Evolutionary conservation across 2,888 invertebrate genomes (phyloP).

Genomic region (Danaus chrysippus): DNA sequence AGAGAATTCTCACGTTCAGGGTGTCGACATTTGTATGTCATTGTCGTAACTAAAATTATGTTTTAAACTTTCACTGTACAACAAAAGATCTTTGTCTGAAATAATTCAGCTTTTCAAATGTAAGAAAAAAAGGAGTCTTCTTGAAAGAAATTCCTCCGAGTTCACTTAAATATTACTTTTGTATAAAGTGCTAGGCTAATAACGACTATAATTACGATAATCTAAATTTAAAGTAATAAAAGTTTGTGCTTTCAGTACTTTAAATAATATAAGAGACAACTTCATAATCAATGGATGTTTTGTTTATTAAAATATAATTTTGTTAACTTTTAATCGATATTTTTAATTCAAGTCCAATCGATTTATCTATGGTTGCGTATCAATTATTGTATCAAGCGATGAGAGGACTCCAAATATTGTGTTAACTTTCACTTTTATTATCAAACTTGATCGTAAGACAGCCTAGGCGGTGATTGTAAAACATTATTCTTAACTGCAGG

Average conservation of each 20-base stretch:
- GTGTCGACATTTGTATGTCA: conserved; percentile 1
- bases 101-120: neutral
- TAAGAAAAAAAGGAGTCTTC: too few species aligned
- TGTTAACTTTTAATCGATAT: too few species aligned
- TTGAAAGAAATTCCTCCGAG: neutral
- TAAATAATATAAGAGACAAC: too few species aligned
- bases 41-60: conserved; percentile 10
- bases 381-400: conserved; percentile 18
- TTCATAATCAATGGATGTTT: too few species aligned
- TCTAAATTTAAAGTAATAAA: too few species aligned
- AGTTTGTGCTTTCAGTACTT: too few species aligned
- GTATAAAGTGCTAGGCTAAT: too few species aligned
- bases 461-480: conserved; percentile 19
- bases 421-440: conserved; percentile 26
- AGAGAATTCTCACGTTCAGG: conserved; percentile 16
- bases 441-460: conserved; percentile 21
- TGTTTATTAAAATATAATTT: too few species aligned
- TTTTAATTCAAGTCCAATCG: neutral
- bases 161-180: too few species aligned
- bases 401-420: conserved; percentile 8
- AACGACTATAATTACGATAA: too few species aligned
- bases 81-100: conserved; percentile 7
- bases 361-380: conserved; percentile 1
- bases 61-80: conserved; percentile 12
- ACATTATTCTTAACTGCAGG: conserved; percentile 12